Conservation (phyloP, 2,113 vertebrate species). For the Nanger granti region DNA sequence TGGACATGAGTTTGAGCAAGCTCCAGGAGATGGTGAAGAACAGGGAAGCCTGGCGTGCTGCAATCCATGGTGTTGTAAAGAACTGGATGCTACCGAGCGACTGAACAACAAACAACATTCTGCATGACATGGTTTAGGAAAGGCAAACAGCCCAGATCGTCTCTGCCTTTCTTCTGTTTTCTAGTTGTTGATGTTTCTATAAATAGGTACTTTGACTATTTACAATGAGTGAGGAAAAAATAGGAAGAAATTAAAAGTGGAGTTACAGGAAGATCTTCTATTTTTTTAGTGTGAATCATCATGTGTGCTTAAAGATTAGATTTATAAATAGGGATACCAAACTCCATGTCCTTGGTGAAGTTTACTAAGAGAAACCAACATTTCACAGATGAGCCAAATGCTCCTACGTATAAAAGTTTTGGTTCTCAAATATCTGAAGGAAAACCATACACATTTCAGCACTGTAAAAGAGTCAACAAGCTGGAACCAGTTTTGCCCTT, state of each 20-base stretch:
- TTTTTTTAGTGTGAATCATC: not conserved
- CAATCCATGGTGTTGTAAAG: not conserved
- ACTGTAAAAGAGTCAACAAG: not conserved
- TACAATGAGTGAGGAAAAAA: not conserved
- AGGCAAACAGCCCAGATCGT: not conserved
- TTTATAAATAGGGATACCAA: not conserved
- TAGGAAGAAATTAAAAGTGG: not conserved
- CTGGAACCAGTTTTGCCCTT: conserved; percentile 17
- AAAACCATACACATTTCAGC: not conserved
- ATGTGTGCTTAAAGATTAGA: not conserved
- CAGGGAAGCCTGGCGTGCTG: not conserved
- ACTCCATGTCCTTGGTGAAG: not conserved
- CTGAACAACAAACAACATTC: not conserved
- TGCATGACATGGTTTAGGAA: not conserved
- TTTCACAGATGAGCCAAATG: not conserved
- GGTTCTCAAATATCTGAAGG: not conserved
- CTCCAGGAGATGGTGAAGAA: not conserved
- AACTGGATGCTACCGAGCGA: not conserved
- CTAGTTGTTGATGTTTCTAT: not conserved
- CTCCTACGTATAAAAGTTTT: not conserved
- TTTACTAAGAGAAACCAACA: not conserved
- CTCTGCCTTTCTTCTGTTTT: not conserved
- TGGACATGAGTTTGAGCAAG: not conserved
- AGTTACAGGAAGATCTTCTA: not conserved
- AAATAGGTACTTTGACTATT: not conserved